Conservation (phyloP, 2,113 vertebrate species). For the Beaufortia kweichowensis region DNA sequence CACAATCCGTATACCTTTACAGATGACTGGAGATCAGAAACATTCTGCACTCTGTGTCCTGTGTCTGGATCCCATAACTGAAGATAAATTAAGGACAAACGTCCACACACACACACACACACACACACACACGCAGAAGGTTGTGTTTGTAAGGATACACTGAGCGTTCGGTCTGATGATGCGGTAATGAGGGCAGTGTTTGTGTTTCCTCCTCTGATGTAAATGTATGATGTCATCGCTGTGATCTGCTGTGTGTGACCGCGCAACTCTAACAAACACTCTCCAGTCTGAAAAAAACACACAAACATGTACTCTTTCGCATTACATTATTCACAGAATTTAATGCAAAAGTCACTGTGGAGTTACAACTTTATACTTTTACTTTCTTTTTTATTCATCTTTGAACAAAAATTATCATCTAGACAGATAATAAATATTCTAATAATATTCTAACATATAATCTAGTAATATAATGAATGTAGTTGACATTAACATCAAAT, state of each 20-base stretch:
- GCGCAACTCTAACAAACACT: constrained; percentile 84
- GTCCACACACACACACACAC: neutral
- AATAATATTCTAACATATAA: no score
- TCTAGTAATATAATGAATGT: no score
- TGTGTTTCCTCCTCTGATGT: constrained; percentile 59
- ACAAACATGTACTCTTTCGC: neutral
- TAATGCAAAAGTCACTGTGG: no score
- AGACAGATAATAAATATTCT: no score
- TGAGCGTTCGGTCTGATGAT: constrained; percentile 89
- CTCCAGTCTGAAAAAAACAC: constrained; percentile 81
- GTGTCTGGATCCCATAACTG: constrained; percentile 88
- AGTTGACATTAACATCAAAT: neutral
- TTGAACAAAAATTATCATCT: no score
- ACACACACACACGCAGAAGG: neutral
- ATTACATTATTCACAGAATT: neutral
- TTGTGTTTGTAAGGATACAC: constrained; percentile 82
- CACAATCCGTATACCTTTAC: constrained; percentile 80
- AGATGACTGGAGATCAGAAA: constrained; percentile 89
- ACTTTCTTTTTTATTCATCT: no score
- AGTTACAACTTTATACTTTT: no score
- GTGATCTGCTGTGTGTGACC: constrained; percentile 94
- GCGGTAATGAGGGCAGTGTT: constrained; percentile 82
- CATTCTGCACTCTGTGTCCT: constrained; percentile 81
- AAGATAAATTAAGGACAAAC: constrained; percentile 32
- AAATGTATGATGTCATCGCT: constrained; percentile 78